phyloP scores from a whole-genome alignment of 2,113 vertebrate genomes.

The Eclectus roratus region DNA sequence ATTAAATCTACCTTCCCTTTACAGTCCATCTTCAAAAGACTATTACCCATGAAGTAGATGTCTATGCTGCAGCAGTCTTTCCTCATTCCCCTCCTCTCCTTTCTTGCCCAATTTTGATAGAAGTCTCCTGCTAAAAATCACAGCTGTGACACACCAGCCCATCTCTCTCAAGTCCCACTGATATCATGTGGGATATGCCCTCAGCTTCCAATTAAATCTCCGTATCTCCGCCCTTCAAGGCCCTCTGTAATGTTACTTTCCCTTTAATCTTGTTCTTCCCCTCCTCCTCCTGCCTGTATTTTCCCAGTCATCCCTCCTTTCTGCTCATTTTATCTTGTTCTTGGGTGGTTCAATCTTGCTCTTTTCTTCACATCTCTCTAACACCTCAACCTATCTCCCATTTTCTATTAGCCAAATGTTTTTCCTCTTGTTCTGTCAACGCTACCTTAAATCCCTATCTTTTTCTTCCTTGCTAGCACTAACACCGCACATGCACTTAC shows the following conservation, averaged over 20 bases:
- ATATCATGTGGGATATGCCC: not conserved
- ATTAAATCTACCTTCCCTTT: not conserved
- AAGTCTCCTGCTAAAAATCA: not conserved
- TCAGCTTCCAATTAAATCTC: not conserved
- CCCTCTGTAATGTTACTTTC: not conserved
- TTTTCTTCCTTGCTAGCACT: not conserved
- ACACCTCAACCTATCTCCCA: not conserved
- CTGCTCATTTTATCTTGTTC: not conserved
- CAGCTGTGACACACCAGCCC: not conserved
- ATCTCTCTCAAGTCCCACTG: not conserved
- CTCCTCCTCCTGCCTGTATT: not conserved
- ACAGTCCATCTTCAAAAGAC: not conserved
- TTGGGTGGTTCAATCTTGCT: not conserved
- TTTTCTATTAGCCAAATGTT: not conserved
- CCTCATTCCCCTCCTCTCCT: not conserved
- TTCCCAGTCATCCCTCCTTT: not conserved
- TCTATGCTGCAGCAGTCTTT: not conserved
- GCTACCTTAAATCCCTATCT: not conserved
- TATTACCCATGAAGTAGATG: not conserved
- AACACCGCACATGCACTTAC: accelerated
- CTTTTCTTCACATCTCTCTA: not conserved
- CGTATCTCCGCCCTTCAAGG: not conserved
- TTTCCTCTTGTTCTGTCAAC: not conserved
- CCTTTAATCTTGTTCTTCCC: not conserved
- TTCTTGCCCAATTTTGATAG: not conserved